Evolutionary conservation across 2,113 vertebrate species (phyloP), one percentile per base, ranked within the genome.

Genomic region (Prietella phreatophila): DNA sequence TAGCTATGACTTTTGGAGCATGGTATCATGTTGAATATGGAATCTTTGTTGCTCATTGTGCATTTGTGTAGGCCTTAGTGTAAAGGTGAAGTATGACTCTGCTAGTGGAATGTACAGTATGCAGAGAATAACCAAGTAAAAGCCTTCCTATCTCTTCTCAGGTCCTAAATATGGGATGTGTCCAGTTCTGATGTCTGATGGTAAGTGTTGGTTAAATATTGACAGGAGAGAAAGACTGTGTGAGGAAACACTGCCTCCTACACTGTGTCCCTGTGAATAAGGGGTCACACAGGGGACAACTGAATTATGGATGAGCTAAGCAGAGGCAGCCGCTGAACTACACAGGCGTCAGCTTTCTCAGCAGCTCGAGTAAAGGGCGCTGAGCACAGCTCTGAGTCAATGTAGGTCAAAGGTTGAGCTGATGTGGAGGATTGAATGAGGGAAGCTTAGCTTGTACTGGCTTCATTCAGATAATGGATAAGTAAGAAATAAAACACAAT

Each of bases 251-350:
- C 83, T 82, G 86, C 86, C 88, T 53, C 75, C 69, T 63, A 87
- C 86, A 89, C 88, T 85, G 81, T 88, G 89, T 76, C 71, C 85
- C 88, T 85, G 76, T 50, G 86, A 91, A 75, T 78, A 75, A 4
- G 85, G 88, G 93, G 94, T 94, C 93, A 91, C 60, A 25, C 60
- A 85, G 89, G 90, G 89, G 92, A 89, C 92, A 92, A 88, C 80
- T 94, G 87, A 92, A 94, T 94, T 93, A 94, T 93, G 85, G 92
- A 95, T 94, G 92, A 94, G 89, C 63, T 58, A 84, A 84, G 88
- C 88, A 88, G 87, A 90, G 79, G 85, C 90, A 83, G 88, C 82
- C 53, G 11, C 87, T 71, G 91, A 93, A 93, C 90, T 89, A 89
- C 85, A 88, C 20, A 36, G 50, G 88, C 86, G 53, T 85, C 84